A percentile compares a stretch with the other conserved stretches of the same genome.
Conservation (phyloP, 2,113 vertebrate genomes). For the Brienomyrus brachyistius region DNA sequence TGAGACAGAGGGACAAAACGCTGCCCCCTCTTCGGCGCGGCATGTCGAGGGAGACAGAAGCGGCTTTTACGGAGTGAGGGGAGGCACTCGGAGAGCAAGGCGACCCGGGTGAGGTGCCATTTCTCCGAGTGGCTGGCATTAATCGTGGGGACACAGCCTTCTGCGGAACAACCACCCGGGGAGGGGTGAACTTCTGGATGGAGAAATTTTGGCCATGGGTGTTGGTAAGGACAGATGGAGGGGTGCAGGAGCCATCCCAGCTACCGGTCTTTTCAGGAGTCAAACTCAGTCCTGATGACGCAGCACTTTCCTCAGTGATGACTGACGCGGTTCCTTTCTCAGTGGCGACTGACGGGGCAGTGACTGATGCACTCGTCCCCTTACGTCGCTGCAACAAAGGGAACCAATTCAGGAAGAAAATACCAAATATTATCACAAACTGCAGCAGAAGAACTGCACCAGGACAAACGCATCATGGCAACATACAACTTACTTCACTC, state of each 20-base stretch:
- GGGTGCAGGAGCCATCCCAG: not conserved
- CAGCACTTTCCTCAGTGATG: not conserved
- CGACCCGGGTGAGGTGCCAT: not conserved
- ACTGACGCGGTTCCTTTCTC: not conserved
- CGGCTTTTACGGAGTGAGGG: slow-evolving; percentile 9
- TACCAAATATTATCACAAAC: not conserved
- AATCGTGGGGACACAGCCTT: not conserved
- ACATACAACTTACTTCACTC: not conserved
- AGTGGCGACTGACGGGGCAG: not conserved
- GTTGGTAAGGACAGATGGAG: not conserved
- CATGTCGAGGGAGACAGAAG: not conserved
- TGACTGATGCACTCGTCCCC: not conserved
- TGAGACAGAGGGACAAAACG: slow-evolving; percentile 19
- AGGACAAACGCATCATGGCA: not conserved
- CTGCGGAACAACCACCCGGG: not conserved
- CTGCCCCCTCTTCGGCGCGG: not conserved
- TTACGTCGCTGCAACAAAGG: not conserved
- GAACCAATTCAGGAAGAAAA: not conserved
- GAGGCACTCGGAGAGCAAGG: slow-evolving; percentile 24
- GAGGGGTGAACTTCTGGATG: slow-evolving; percentile 12
- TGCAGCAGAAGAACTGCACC: not conserved
- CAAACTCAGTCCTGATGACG: not conserved
- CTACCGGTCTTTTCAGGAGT: not conserved
- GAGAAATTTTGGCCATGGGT: not conserved
- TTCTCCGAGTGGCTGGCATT: not conserved